Evolutionary conservation across 37 sponge, comb jelly and placozoan species (phyloP).

Genomic region (Agelas oroides): DNA sequence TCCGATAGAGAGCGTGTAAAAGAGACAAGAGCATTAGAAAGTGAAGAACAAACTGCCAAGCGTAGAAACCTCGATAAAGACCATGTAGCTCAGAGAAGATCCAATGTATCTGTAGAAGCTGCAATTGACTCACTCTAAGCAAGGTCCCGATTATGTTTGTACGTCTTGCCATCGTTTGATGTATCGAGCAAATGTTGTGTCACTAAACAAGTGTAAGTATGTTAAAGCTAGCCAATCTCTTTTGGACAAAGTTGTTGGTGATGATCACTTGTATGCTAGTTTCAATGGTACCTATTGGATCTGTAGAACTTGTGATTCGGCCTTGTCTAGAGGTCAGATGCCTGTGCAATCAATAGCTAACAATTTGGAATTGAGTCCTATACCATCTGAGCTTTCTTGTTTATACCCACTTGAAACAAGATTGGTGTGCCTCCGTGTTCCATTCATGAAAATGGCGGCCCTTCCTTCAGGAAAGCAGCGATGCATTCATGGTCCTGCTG

Average conservation of each 20-base stretch:
- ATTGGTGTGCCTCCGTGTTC: slow-evolving; percentile 1
- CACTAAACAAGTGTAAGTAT: background rate
- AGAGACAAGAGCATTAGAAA: too few relatives aligned
- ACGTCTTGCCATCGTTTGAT: slow-evolving; percentile 31
- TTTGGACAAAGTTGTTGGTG: too few relatives aligned
- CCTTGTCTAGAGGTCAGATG: background rate
- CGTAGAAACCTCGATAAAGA: too few relatives aligned
- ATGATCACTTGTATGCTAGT: background rate
- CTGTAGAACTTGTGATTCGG: too few relatives aligned
- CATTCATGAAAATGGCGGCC: slow-evolving; percentile 39
- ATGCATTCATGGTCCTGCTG: slow-evolving; percentile 43
- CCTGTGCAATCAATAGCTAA: slow-evolving; percentile 10
- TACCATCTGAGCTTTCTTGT: slow-evolving; percentile 19
- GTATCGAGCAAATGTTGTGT: slow-evolving; percentile 3
- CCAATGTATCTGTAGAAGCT: too few relatives aligned
- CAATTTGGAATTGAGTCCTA: background rate
- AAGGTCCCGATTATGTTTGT: slow-evolving; percentile 21
- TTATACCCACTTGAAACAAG: slow-evolving; percentile 3
- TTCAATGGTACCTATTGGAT: background rate
- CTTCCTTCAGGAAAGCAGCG: slow-evolving; percentile 34
- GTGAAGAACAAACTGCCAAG: too few relatives aligned
- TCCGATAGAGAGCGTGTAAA: too few relatives aligned
- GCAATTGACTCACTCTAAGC: background rate
- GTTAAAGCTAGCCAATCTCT: background rate
- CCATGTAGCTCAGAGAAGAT: too few relatives aligned